Base-by-base conservation (phyloP, 2,888 invertebrate genomes). In the Bellardia bayeri region DNA sequence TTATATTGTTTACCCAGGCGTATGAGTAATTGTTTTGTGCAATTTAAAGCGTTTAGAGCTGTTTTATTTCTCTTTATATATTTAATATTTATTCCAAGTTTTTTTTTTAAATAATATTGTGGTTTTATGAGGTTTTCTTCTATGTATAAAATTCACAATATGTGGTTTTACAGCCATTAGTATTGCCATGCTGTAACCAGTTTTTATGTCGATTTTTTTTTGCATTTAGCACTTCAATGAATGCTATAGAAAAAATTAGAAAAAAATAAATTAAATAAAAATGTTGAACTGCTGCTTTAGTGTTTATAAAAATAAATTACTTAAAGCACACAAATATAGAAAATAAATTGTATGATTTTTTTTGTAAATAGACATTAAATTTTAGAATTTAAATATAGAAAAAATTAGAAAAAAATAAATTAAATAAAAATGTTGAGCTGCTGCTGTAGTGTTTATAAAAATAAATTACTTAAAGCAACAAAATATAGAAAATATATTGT, bases 161-260 rank as follows among this genome's bases (percentile, higher is more conserved):
- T 85, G 68, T 85, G 80, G 85, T 69, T 85, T 85, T 45, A 42
- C 74, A 80, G 74, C 54, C 68, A 85, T 85, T 85, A 74, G 74
- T 40, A 42, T 64, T 37, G 33, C 6, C 2, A 63, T 63, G 30
- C n/a, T 56, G 14, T 40, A 37, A 8, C 37, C 14, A 63, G 14
- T 37, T 37, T 37, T 37, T 51, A 51, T 51, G 51, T 79, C 33
- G 11, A 45, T 45, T 13, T 61, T 54, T 23, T 42, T 30, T 78
- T 78, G 56, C 30, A 81, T 81, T 74, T 68, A 58, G 66, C 74
- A 68, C 82, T 68, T 58, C 56, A 74, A 74, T 63, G 37, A 14
- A 37, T 33, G 7, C n/a, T 7, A 23, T 16, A n/a, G 5, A 11
- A 33, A 58, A 30, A 58, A 58, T 9, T 45, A 30, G 23, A n/a